Conservation (phyloP, 2,797 vertebrate genomes). For the Cynodonichthys magdalenae region DNA sequence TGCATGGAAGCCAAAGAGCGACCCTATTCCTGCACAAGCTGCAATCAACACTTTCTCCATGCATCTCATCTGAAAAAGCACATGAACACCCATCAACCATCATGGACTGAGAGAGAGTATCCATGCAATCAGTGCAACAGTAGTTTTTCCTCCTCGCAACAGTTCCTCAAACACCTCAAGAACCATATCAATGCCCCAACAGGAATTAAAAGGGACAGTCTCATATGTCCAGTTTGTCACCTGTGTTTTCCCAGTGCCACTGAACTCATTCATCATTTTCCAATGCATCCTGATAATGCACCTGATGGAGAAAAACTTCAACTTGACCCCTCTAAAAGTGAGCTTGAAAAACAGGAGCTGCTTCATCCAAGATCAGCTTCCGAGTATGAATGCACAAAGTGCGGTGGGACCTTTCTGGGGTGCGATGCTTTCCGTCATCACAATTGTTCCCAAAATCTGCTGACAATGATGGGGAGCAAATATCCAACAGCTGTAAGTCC, state of each 20-base stretch:
- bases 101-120: conserved; percentile 58
- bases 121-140: conserved; percentile 76
- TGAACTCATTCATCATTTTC: conserved; percentile 75
- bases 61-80: conserved; percentile 83
- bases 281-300: conserved; percentile 59
- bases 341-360: conserved; percentile 65
- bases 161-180: conserved; percentile 74
- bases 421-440: conserved; percentile 73
- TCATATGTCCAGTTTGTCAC: conserved; percentile 79
- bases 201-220: conserved; percentile 24
- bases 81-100: conserved; percentile 63
- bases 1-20: conserved; percentile 75
- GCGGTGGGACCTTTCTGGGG: conserved; percentile 71
- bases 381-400: conserved; percentile 77
- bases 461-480: conserved; percentile 12
- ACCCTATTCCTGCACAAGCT: conserved; percentile 75
- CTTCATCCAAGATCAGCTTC: conserved; percentile 60
- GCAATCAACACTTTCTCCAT: conserved; percentile 80
- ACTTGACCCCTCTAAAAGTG: conserved; percentile 35
- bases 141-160: conserved; percentile 64
- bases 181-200: conserved; percentile 55
- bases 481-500: conserved; percentile 8
- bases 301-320: conserved; percentile 64
- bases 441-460: conserved; percentile 56
- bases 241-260: conserved; percentile 61